These are phyloP conservation scores for Progne subis DNA, from an alignment of 2,113 vertebrate species.

Conservation along the genomic window DNA sequence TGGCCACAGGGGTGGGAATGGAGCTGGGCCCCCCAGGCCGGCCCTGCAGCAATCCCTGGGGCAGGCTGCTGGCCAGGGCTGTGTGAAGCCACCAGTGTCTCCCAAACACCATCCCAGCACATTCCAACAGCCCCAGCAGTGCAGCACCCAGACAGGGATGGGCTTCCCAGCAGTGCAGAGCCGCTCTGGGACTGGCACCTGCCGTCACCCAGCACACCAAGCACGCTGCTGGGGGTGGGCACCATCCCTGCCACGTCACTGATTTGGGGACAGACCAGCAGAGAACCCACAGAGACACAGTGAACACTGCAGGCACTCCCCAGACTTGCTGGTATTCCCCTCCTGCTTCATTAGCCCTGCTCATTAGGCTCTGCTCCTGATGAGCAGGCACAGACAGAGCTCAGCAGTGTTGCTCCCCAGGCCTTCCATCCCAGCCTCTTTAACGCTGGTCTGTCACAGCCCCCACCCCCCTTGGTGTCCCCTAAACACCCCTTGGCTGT, in stretches of 20 bases:
- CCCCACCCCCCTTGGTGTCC: background rate
- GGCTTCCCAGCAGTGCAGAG: background rate
- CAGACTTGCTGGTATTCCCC: background rate
- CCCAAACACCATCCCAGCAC: background rate
- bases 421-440: background rate
- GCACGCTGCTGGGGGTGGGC: background rate
- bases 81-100: rapidly evolving
- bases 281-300: background rate
- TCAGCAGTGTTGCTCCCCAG: background rate
- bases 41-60: background rate
- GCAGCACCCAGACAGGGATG: rapidly evolving
- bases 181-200: background rate
- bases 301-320: background rate
- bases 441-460: background rate
- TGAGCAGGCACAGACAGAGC: background rate
- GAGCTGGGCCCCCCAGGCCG: background rate
- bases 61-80: background rate
- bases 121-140: background rate
- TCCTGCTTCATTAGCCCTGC: background rate
- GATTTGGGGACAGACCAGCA: background rate
- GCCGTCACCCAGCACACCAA: background rate
- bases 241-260: rapidly evolving
- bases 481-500: background rate
- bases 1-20: background rate
- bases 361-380: background rate